A percentile compares a stretch with the other conserved stretches of the same genome.
phyloP scores from a whole-genome alignment of 1,140 invertebrate genomes.

The Octopus bimaculoides region DNA sequence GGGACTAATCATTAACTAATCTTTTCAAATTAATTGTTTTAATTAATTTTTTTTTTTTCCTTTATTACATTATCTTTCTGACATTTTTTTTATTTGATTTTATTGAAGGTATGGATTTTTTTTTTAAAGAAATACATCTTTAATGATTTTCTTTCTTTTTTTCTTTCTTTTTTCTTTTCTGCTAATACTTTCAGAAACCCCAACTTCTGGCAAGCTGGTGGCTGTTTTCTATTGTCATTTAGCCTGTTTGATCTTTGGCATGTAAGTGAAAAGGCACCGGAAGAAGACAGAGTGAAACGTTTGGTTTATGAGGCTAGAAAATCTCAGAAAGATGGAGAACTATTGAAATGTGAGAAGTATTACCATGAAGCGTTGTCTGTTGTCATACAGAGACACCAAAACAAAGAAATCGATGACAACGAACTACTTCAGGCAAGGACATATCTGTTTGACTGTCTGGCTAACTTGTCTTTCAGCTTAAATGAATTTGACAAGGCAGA shows the following conservation, averaged over 20 bases:
- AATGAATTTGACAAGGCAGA: constrained; percentile 80
- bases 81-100: constrained; percentile 4
- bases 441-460: constrained; percentile 87
- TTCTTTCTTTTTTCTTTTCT: not conserved
- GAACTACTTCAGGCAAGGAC: constrained; percentile 67
- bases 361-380: constrained; percentile 45
- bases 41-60: too few relatives aligned
- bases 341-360: constrained; percentile 36
- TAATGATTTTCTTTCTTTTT: constrained; percentile 1
- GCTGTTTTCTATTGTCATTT: not conserved
- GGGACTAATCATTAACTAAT: too few relatives aligned
- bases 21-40: too few relatives aligned
- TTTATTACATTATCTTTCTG: too few relatives aligned
- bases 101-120: too few relatives aligned
- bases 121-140: too few relatives aligned
- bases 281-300: constrained; percentile 30
- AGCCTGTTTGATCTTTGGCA: not conserved
- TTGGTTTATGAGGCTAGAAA: constrained; percentile 30
- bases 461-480: constrained; percentile 79
- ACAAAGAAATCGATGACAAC: constrained; percentile 35
- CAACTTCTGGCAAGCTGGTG: not conserved
- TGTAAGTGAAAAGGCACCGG: constrained; percentile 19
- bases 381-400: constrained; percentile 30
- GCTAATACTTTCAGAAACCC: not conserved
- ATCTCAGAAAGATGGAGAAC: constrained; percentile 31